A percentile compares a stretch with the other conserved stretches of the same genome.
These are phyloP conservation scores for Xerus inauris DNA, from an alignment of 2,113 vertebrate genomes.

Conservation along the genomic window DNA sequence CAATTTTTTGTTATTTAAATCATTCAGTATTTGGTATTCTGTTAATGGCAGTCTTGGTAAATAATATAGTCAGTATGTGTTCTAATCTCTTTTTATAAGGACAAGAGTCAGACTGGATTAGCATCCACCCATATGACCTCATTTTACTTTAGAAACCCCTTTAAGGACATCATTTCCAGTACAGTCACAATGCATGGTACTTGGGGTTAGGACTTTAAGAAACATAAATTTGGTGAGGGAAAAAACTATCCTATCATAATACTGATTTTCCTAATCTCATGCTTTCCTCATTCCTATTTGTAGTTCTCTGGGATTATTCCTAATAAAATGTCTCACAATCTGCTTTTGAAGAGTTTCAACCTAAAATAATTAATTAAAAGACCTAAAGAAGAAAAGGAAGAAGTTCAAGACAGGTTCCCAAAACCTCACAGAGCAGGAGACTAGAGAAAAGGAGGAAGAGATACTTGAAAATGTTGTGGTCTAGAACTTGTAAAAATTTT, in stretches of 20 bases:
- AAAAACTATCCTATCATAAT: not conserved
- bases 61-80: not conserved
- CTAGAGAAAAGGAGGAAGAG: not conserved
- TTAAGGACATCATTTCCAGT: not conserved
- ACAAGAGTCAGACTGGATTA: too few species aligned
- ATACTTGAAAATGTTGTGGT: not conserved
- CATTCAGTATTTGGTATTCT: too few species aligned
- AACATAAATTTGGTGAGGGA: not conserved
- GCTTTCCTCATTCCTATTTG: not conserved
- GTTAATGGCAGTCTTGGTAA: not conserved
- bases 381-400: not conserved
- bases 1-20: too few species aligned
- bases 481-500: not conserved
- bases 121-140: too few species aligned
- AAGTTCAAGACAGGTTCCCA: not conserved
- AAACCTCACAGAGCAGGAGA: not conserved
- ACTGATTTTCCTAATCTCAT: not conserved
- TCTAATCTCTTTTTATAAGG: too few species aligned
- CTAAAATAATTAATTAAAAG: not conserved
- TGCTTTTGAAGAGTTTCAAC: not conserved
- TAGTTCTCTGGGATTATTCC: not conserved
- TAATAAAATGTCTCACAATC: not conserved
- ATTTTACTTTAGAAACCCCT: not conserved
- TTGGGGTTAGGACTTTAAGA: not conserved
- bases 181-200: not conserved